Evolutionary conservation across 2,888 invertebrate species (phyloP), one percentile per base, ranked within the genome.

Genomic region (Tyria jacobaeae): DNA sequence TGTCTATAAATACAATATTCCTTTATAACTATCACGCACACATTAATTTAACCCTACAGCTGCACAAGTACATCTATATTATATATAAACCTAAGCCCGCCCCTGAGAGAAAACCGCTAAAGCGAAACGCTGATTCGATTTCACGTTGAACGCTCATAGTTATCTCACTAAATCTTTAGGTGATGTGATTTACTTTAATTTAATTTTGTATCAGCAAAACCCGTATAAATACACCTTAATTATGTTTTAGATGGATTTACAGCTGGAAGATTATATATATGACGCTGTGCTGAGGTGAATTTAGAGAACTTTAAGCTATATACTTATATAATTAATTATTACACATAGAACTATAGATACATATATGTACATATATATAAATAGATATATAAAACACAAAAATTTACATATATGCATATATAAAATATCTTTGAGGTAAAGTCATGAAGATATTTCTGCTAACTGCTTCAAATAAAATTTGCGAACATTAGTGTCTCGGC

Each of bases 111-210:
- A 83, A 88, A 88, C 89, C 90, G 83, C 90, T 85, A 89, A 89
- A 85, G 86, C 88, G 88, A 73, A 76, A 86, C 88, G 75, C 84
- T 90, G 89, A 93, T 93, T 92, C 89, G 89, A 93, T 92, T 92
- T 87, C 82, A 84, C 87, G 86, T 84, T 77, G 80, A 83, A 81
- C 85, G 86, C 85, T 82, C 82, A 83, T 84, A 84, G 82, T 81
- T 84, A 80, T 79, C 81, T 68, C 79, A 85, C 89, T 90, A 91
- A 91, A 92, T 94, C 90, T 88, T 82, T 71, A 81, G 78, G 78
- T 90, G 92, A 92, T 91, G 92, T 92, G 92, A 93, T 94, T 92
- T 92, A 92, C 90, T 85, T 85, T 92, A 92, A 94, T 92, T 92
- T 91, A 89, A 90, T 93, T 91, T 87, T 65, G 81, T 77, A 81